Evolutionary conservation across 1,140 invertebrate species (phyloP), one percentile per base, ranked within the genome.

Genomic region (Drosophila erecta): DNA sequence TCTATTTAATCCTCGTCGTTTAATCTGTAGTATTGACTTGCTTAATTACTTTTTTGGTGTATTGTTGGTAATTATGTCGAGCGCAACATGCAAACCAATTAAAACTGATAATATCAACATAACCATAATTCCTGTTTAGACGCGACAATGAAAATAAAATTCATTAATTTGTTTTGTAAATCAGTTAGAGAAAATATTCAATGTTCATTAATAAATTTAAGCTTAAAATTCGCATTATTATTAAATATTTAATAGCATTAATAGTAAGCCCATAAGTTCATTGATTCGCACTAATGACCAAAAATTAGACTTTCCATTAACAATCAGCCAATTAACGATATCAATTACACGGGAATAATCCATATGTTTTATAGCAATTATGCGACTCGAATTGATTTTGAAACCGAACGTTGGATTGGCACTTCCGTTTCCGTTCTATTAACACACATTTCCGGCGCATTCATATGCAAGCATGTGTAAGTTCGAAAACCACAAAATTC

Each of bases 351-450:
- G 40, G 27, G 35, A 70, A 47, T 70, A 70, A 49, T 70, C 64
- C 70, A 70, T 70, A 57, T 20, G 51, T 35, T 49, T 35, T 56
- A 59, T 55, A 64, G 24, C 43, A 80, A 76, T 70, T 73, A 73
- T 47, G 56, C 57, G 49, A 51, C 70, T 47, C 57, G 80, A 71
- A 76, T 84, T 50, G 50, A 60, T 58, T 65, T 70, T 55, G 20
- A 37, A 71, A 55, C 50, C 69, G 53, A 86, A 67, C 54, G 53
- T 64, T 41, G 40, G 73, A 65, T 69, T 75, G 59, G 57, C 53
- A 81, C 60, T 62, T 81, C 74, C 81, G 70, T 38, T 76, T 86
- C 81, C 81, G 83, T 87, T 87, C 78, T 67, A 81, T 86, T 87
- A 87, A 87, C 70, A 76, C 78, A 67, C 83, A 87, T 76, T 86